Base-by-base conservation (phyloP, 1,140 invertebrate genomes). In the Anastrepha obliqua region DNA sequence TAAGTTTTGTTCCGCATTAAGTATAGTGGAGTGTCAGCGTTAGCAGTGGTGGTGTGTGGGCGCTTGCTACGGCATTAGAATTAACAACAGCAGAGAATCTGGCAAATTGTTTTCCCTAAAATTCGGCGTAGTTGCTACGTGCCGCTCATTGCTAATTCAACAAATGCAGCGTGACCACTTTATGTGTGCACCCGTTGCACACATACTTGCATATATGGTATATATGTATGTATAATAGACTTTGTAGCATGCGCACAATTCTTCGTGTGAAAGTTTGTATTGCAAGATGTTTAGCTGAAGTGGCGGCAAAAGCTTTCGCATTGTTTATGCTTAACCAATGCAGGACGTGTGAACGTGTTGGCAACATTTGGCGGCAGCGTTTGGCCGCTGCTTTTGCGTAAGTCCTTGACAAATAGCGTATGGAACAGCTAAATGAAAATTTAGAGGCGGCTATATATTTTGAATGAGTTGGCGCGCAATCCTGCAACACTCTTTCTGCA, bases 131-230 rank as follows among this genome's bases (percentile, higher is more conserved):
- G 74, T 47, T 58, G 47, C 44, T 81, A 81, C 74, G 74, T 81
- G 74, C 74, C 74, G 74, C 47, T 81, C 74, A 81, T 81, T 81
- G 74, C 74, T 81, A 81, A 81, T 81, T 81, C 74, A 81, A 81
- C 74, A 81, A 81, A 81, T 81, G 74, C 74, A 81, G 74, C 74
- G 74, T 81, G 47, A 81, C 74, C 74, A 58, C 74, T 81, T 81
- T 81, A 81, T 55, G 44, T 81, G 17, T 20, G 74, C 15, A 17
- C 67, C 74, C 15, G n/a, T 62, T 17, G 47, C 74, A 81, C 74
- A 8, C 74, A 51, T 13, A 78, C 51, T 55, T 42, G 1, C n/a
- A 55, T 42, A 55, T 29, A 29, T 29, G 29, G 1, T 29, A 29
- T 29, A 29, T 29, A 29, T 29, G 29, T 29, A 29, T 29, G 29